Percentiles rank a stretch among this genome's conserved stretches.
Evolutionary conservation across 2,797 vertebrate species (phyloP).

Genomic region (Channa striata): DNA sequence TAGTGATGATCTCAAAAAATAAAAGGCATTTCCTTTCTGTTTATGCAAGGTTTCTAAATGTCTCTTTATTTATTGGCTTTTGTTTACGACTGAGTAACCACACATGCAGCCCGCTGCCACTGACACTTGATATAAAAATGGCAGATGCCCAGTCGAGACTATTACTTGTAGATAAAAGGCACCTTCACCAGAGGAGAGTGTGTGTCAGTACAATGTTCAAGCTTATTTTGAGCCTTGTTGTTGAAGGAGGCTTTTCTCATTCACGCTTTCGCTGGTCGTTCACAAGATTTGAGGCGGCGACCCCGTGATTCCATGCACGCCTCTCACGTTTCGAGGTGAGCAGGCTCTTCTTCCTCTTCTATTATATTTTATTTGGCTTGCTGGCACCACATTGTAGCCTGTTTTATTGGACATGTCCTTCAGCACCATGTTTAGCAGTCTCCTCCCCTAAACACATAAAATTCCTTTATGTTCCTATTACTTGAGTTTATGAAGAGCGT

Average conservation of each 20-base stretch:
- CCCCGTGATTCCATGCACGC: constrained; percentile 38
- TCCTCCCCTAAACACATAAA: constrained; percentile 83
- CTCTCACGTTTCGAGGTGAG: constrained; percentile 31
- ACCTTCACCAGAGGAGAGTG: constrained; percentile 11
- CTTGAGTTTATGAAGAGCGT: constrained; percentile 80
- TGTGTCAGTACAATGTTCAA: constrained; percentile 24
- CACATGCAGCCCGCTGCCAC: not conserved
- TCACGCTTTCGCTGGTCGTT: constrained; percentile 26
- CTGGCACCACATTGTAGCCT: constrained; percentile 70
- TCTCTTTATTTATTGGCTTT: not conserved
- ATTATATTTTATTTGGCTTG: constrained; percentile 77
- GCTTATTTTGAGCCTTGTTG: constrained; percentile 31
- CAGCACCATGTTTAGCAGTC: constrained; percentile 79
- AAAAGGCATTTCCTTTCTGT: not conserved
- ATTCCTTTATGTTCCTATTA: constrained; percentile 84
- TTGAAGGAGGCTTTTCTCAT: constrained; percentile 20
- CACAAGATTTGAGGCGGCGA: constrained; percentile 45
- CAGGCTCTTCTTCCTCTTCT: constrained; percentile 54
- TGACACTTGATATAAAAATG: not conserved
- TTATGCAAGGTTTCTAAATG: not conserved
- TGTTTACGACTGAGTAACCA: not conserved
- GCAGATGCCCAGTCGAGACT: not conserved
- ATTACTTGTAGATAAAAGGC: constrained; percentile 18
- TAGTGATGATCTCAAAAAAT: not conserved
- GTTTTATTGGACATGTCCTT: constrained; percentile 82